Evolutionary conservation across 1,140 invertebrate species (phyloP).

Genomic region (Brachionus rubens): DNA sequence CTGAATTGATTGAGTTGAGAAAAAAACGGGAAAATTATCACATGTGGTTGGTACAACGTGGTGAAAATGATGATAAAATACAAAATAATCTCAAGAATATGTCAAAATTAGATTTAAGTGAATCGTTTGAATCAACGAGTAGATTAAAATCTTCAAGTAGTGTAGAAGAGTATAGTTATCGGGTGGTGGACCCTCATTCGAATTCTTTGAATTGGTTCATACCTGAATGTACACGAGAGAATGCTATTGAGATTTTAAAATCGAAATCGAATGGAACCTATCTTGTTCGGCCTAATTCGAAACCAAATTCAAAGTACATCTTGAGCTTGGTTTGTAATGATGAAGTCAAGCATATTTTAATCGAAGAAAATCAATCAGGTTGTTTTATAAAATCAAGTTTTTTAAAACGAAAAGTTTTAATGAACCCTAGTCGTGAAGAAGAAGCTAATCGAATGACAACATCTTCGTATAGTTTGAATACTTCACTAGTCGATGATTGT

Average conservation of each 20-base stretch:
- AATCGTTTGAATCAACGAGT: background rate
- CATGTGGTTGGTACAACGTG: conserved; percentile 45
- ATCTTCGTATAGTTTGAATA: background rate
- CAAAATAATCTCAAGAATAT: conserved; percentile 22
- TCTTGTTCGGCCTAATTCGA: background rate
- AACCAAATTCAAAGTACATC: conserved; percentile 40
- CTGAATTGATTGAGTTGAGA: conserved; percentile 30
- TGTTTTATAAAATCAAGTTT: conserved; percentile 40
- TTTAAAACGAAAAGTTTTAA: background rate
- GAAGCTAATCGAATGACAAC: background rate
- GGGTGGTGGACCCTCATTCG: background rate
- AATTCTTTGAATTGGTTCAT: conserved; percentile 36
- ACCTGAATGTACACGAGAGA: background rate
- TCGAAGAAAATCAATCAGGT: conserved; percentile 32
- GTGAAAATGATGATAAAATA: conserved; percentile 45
- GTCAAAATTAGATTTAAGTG: background rate
- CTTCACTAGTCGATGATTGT: background rate
- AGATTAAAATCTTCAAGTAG: background rate
- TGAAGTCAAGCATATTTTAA: conserved; percentile 40
- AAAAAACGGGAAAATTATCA: conserved; percentile 46
- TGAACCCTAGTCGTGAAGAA: background rate
- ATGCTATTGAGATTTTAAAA: background rate
- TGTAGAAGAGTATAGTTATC: background rate
- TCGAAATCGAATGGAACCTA: conserved; percentile 12
- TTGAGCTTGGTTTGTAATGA: background rate